A percentile compares a stretch with the other conserved stretches of the same genome.
Conservation (phyloP, 2,113 vertebrate species). For the Neofelis nebulosa region DNA sequence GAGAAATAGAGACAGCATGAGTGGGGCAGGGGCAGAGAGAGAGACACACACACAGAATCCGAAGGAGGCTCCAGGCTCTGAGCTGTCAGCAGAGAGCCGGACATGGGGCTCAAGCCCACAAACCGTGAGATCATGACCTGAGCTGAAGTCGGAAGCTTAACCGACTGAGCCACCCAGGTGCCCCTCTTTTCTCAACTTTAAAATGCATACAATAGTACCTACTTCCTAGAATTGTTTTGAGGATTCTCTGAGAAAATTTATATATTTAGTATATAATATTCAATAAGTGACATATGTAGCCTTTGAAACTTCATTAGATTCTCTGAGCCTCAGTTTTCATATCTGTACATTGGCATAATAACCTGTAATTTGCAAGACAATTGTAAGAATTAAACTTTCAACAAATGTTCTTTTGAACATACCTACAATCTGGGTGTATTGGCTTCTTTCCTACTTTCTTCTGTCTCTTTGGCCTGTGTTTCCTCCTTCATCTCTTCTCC, state of each 20-base stretch:
- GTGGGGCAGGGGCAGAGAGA: too few species aligned
- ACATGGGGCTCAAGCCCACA: too few species aligned
- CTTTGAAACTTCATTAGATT: constrained; percentile 31
- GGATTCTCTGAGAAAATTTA: background rate
- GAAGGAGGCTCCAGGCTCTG: too few species aligned
- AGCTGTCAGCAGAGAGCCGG: too few species aligned
- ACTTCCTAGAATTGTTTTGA: background rate
- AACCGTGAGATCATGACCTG: too few species aligned
- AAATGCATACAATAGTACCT: background rate
- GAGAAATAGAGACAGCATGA: too few species aligned
- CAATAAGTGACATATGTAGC: background rate
- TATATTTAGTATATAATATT: background rate
- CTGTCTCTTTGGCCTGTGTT: background rate
- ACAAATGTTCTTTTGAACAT: background rate
- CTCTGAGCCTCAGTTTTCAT: constrained; percentile 4
- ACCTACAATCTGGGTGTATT: background rate
- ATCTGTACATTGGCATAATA: background rate
- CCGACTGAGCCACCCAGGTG: too few species aligned
- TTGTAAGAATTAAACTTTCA: constrained; percentile 48
- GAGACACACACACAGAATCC: too few species aligned
- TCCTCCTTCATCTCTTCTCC: background rate
- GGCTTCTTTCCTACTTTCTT: background rate
- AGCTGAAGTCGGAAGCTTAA: too few species aligned
- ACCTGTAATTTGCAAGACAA: background rate
- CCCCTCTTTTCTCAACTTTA: background rate